Base-by-base conservation (phyloP, 2,113 vertebrate species). In the Oxyruncus cristatus region DNA sequence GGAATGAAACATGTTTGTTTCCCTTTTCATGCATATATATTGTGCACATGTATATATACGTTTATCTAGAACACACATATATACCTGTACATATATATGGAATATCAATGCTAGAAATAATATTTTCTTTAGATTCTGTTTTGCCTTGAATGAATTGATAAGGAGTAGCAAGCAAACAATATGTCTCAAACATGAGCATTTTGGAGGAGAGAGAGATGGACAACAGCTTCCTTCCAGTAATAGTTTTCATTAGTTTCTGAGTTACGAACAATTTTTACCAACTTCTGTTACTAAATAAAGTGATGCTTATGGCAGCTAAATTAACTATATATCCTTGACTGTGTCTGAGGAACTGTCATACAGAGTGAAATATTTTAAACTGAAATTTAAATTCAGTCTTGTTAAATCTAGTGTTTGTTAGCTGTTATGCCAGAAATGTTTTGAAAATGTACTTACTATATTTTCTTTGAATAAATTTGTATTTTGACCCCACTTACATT, bases 1-100 rank as follows among this genome's bases (percentile, higher is more conserved):
- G 86, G 94, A 98, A 97, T 89, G 81, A 98, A 97, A 93, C 33
- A 68, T 76, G 32, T 68, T 97, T 92, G 62, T 37, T 67, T 84
- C 32, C 42, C 24, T 56, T 72, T 39, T 22, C 28, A 66, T 35
- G 20, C 35, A 56, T 47, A 41, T 41, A 28, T 58, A 37, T 30
- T 65, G 11, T 55, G 14, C 46, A 37, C 20, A 35, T 1, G 1
- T 66, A 30, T 61, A 70, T 6, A 13, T 37, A 20, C 42, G 12
- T 49, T 27, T 53, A 27, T 66, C 52, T 70, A 52, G 39, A 72
- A 41, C 35, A 50, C 12, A 61, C 22, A 47, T 20, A 20, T 6
- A 18, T 50, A 49, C 6, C 8, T 12, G 1, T 47, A 32, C 4
- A 18, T 35, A 28, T 49, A 30, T 41, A n/a, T 21, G 13, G 13